Evolutionary conservation across 1,140 invertebrate species (phyloP).

Genomic region (Atta cephalotes): DNA sequence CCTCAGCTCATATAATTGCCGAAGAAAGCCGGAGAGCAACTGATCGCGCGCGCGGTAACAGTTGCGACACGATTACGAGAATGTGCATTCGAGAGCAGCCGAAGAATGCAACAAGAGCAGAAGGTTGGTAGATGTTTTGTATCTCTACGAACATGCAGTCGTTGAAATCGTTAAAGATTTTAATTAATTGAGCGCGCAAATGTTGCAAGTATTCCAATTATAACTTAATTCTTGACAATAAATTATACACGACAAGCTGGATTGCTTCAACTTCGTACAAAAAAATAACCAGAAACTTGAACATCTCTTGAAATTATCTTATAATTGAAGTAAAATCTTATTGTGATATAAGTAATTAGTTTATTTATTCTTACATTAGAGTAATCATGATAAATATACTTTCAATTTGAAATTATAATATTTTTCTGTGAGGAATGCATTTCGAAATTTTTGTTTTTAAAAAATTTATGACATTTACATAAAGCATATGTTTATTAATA

Average conservation of each 20-base stretch:
- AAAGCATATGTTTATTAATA: background rate
- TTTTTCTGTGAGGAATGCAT: background rate
- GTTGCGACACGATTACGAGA: constrained; percentile 67
- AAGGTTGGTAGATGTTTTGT: constrained; percentile 9
- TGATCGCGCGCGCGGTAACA: constrained; percentile 60
- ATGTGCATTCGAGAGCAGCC: constrained; percentile 42
- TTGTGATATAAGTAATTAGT: background rate
- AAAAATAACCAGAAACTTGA: background rate
- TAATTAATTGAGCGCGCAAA: constrained; percentile 20
- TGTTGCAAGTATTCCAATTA: constrained; percentile 7
- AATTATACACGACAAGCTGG: background rate
- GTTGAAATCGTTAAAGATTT: background rate
- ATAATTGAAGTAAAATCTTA: background rate
- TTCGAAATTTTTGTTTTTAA: background rate
- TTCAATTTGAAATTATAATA: background rate
- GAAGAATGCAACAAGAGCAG: constrained; percentile 44
- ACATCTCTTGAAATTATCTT: background rate
- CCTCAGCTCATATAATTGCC: constrained; percentile 1
- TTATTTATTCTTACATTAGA: background rate
- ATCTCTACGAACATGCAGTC: background rate
- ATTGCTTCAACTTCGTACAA: background rate
- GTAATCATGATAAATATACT: background rate
- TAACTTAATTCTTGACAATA: background rate
- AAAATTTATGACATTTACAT: background rate
- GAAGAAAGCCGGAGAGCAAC: constrained; percentile 44